Percentiles rank a stretch among this genome's conserved stretches.
Conservation (phyloP, 2,888 invertebrate genomes). For the Trachelus tabidus region DNA sequence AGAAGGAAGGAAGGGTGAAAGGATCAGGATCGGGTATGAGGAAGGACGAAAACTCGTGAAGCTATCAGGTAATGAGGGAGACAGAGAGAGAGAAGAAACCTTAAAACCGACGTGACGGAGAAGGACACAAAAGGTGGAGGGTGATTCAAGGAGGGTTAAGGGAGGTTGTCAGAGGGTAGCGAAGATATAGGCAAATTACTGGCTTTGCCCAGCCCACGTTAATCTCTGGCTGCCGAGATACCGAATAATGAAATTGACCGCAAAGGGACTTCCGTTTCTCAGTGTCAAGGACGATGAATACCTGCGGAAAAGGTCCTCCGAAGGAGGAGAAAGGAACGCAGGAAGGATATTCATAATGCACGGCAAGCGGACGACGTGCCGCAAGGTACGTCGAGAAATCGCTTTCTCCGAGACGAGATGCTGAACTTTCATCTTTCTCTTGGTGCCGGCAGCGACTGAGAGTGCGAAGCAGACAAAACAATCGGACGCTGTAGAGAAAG, state of each 20-base stretch:
- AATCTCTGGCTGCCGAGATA: conserved; percentile 1
- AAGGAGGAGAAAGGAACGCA: neutral
- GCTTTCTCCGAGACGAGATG: conserved; percentile 35
- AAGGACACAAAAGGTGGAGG: conserved; percentile 1
- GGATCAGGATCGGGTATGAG: neutral
- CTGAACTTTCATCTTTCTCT: conserved; percentile 28
- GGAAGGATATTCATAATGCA: conserved; percentile 30
- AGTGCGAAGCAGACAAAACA: neutral
- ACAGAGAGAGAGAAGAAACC: neutral
- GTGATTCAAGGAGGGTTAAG: neutral
- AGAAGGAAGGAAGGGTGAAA: neutral
- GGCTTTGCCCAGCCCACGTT: conserved; percentile 22
- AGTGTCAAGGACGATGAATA: neutral
- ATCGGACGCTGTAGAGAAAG: neutral
- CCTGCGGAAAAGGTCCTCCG: neutral
- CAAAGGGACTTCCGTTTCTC: conserved; percentile 10
- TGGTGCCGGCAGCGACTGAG: neutral
- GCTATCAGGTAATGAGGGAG: neutral
- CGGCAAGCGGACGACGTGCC: conserved; percentile 27
- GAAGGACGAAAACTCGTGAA: neutral
- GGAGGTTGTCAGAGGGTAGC: conserved; percentile 6
- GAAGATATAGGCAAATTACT: conserved; percentile 32
- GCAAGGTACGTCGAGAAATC: conserved; percentile 41
- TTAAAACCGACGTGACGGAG: neutral
- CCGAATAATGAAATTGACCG: conserved; percentile 15